These are phyloP conservation scores for Chlorodrepanis virens DNA, from an alignment of 2,113 vertebrate species.

Conservation along the genomic window DNA sequence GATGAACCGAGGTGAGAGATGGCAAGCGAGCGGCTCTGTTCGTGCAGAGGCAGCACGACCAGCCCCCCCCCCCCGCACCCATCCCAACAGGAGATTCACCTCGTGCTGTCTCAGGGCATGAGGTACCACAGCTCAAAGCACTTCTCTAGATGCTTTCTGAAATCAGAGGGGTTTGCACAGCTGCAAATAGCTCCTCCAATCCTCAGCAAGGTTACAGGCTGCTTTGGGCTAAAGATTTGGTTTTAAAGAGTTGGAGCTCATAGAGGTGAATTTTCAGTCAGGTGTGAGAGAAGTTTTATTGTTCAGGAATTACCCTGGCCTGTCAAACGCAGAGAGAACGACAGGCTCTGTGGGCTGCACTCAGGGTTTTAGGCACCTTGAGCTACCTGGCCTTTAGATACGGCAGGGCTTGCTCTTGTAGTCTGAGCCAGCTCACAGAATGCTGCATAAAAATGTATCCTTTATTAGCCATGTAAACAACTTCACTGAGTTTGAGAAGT, in stretches of 20 bases:
- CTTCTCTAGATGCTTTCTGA: background rate
- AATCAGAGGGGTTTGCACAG: background rate
- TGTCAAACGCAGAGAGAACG: background rate
- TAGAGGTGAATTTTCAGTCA: background rate
- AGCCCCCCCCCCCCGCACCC: fast-evolving
- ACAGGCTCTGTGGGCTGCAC: background rate
- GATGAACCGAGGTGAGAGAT: fast-evolving
- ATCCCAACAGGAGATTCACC: background rate
- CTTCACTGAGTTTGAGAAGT: background rate
- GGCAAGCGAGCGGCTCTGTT: background rate
- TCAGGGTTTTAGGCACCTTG: background rate
- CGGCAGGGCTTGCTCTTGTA: background rate
- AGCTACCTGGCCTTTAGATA: background rate
- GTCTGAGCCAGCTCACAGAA: background rate
- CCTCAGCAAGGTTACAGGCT: background rate
- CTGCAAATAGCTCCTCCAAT: background rate
- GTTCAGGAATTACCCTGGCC: background rate
- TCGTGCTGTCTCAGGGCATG: background rate
- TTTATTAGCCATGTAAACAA: background rate
- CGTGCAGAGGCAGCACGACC: background rate
- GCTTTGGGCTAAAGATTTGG: background rate
- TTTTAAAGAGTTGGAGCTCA: background rate
- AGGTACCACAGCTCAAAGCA: background rate
- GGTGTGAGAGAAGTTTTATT: background rate
- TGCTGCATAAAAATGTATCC: background rate